Conservation (phyloP, 2,797 vertebrate species). For the Poeciliopsis presidionis region DNA sequence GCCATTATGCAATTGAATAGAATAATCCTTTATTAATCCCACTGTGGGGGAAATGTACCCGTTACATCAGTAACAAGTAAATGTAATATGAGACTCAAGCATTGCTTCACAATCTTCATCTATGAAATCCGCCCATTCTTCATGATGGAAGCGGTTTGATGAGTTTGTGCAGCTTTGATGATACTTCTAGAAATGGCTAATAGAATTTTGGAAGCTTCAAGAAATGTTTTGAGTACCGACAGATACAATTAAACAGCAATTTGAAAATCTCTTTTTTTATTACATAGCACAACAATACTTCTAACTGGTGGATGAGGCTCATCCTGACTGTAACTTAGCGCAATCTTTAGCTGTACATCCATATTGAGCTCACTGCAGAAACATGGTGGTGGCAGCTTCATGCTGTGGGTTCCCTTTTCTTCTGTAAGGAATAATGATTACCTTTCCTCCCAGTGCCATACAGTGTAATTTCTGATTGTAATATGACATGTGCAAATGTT, state of each 20-base stretch:
- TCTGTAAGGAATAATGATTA: neutral
- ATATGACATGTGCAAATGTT: neutral
- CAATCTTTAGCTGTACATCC: neutral
- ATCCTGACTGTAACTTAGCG: neutral
- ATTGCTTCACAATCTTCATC: neutral
- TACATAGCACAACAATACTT: neutral
- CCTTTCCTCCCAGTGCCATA: neutral
- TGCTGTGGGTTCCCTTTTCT: neutral
- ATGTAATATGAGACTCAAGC: neutral
- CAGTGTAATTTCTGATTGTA: neutral
- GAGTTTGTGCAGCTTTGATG: neutral
- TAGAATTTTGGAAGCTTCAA: neutral
- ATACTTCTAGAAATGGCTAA: neutral
- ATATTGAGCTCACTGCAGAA: neutral
- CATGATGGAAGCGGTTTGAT: neutral
- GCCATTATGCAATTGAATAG: neutral
- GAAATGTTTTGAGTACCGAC: too few relatives aligned
- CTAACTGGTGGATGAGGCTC: neutral
- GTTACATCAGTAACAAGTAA: neutral
- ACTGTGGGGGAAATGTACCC: too few relatives aligned
- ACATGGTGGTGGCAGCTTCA: neutral
- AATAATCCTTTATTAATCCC: too few relatives aligned
- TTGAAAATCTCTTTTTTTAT: too few relatives aligned
- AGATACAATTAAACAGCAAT: too few relatives aligned
- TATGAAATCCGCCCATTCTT: fast-evolving